These are phyloP conservation scores for Amphiura filiformis DNA, from an alignment of 35 echinoderm and acorn worm genomes.

Conservation along the genomic window DNA sequence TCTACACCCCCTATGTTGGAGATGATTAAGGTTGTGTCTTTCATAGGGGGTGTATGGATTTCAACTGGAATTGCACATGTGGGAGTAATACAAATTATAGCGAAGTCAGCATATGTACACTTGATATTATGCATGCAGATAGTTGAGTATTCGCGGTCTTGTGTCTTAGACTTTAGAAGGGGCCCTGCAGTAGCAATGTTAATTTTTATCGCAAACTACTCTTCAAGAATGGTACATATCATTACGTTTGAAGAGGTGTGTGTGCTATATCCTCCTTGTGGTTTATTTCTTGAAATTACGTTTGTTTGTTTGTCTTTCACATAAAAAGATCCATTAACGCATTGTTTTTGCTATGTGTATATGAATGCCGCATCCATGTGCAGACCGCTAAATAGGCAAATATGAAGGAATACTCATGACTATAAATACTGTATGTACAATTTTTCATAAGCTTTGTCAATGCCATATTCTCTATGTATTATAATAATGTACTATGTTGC, in stretches of 20 bases:
- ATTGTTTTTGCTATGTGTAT: too few species aligned
- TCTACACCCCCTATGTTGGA: too few species aligned
- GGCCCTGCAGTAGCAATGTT: neutral
- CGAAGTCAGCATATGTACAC: too few species aligned
- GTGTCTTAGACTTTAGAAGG: neutral
- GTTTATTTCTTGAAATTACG: neutral
- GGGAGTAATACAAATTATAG: too few species aligned
- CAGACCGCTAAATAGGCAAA: too few species aligned
- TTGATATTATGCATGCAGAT: too few species aligned
- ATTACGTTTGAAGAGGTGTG: neutral
- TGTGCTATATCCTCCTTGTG: neutral
- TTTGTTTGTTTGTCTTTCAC: neutral
- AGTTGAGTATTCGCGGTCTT: too few species aligned
- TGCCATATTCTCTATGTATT: slow-evolving; percentile 1
- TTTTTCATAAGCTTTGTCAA: neutral
- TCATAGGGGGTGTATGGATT: too few species aligned
- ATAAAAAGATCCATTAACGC: neutral
- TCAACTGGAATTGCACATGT: too few species aligned
- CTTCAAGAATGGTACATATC: neutral
- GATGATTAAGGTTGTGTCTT: too few species aligned
- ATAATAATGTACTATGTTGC: neutral
- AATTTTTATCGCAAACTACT: neutral
- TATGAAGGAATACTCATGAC: too few species aligned
- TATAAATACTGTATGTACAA: neutral
- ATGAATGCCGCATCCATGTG: too few species aligned